Evolutionary conservation across 2,888 invertebrate species (phyloP).

Genomic region (Calameuta pallipes): DNA sequence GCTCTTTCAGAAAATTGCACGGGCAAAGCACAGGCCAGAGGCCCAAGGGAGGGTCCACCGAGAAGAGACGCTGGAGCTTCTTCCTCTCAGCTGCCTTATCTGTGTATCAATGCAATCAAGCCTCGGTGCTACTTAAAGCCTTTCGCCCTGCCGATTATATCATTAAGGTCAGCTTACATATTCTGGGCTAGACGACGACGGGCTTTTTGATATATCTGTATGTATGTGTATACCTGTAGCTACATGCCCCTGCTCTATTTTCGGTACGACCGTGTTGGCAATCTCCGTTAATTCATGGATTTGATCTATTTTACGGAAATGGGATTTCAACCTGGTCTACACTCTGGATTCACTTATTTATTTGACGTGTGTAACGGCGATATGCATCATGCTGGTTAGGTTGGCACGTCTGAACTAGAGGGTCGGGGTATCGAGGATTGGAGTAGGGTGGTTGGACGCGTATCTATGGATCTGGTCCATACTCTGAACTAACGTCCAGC

Average conservation of each 20-base stretch:
- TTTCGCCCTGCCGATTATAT: constrained; percentile 41
- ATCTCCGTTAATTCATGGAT: constrained; percentile 6
- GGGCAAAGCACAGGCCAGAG: constrained; percentile 5
- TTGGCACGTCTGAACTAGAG: not conserved
- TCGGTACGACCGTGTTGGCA: not conserved
- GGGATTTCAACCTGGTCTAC: not conserved
- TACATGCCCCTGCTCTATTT: not conserved
- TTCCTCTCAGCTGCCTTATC: constrained; percentile 16
- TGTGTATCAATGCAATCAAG: constrained; percentile 39
- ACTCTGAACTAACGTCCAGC: not conserved
- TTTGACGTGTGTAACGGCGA: not conserved
- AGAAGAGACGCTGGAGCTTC: constrained; percentile 5
- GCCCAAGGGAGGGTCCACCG: not conserved
- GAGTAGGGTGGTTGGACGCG: not conserved
- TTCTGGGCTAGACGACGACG: not conserved
- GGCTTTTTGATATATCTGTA: not conserved
- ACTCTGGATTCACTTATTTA: not conserved
- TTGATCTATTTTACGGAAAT: not conserved
- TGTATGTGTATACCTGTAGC: not conserved
- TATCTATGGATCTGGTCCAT: not conserved
- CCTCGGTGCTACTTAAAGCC: constrained; percentile 28
- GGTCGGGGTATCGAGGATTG: not conserved
- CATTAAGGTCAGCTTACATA: constrained; percentile 22
- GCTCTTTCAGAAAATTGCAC: constrained; percentile 22
- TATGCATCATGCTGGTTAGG: not conserved